phyloP scores from a whole-genome alignment of 1,140 invertebrate genomes.

The Tetraneura akinire region DNA sequence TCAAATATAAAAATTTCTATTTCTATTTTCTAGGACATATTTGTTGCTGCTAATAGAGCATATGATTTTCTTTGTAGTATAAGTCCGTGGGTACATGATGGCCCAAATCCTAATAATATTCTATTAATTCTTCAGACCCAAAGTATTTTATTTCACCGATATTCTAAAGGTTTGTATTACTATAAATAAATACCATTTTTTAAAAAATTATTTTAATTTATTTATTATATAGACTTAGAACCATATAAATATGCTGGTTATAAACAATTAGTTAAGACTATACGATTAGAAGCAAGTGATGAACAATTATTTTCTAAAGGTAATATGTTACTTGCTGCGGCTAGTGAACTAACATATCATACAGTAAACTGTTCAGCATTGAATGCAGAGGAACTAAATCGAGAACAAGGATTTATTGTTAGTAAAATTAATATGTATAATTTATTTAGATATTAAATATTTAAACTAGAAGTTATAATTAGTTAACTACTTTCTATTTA shows the following conservation, averaged over 20 bases:
- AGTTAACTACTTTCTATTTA: too few species aligned
- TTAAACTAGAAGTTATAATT: too few species aligned
- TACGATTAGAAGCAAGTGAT: conserved; percentile 89
- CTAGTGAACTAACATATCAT: conserved; percentile 92
- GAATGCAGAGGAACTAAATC: conserved; percentile 94
- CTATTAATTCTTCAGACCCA: conserved; percentile 93
- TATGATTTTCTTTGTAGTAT: conserved; percentile 98
- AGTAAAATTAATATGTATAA: conserved; percentile 19
- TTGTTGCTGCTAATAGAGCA: conserved; percentile 92
- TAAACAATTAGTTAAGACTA: conserved; percentile 94
- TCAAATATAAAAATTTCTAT: too few species aligned
- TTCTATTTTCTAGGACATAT: conserved; percentile 71
- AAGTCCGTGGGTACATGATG: conserved; percentile 80
- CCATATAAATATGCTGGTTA: conserved; percentile 99
- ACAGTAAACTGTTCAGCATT: conserved; percentile 95
- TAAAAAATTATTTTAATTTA: not conserved
- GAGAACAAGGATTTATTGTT: conserved; percentile 90
- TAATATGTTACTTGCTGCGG: conserved; percentile 82
- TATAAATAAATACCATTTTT: not conserved
- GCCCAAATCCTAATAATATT: conserved; percentile 95
- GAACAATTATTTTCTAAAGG: conserved; percentile 90
- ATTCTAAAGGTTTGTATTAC: conserved; percentile 73
- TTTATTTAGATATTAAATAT: too few species aligned
- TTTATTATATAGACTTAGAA: conserved; percentile 62
- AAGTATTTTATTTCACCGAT: conserved; percentile 92